Conservation (phyloP, 2,113 vertebrate genomes). For the Calyptomena viridis region DNA sequence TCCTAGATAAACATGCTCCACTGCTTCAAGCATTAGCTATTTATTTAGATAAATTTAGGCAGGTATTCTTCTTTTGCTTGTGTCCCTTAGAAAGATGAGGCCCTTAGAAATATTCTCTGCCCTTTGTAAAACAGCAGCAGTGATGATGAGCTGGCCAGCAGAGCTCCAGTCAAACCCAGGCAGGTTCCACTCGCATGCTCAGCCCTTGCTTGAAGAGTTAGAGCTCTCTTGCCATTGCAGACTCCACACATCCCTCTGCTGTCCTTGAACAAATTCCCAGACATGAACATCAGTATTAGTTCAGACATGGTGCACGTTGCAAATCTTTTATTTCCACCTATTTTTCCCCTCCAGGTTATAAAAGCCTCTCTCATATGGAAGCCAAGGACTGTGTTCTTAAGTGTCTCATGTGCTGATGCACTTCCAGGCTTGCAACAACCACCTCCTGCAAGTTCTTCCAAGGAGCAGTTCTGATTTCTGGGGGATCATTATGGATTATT, state of each 20-base stretch:
- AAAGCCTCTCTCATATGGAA: background rate
- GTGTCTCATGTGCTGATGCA: background rate
- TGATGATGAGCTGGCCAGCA: background rate
- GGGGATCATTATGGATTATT: background rate
- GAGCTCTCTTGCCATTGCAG: background rate
- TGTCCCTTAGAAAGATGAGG: background rate
- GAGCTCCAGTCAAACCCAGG: background rate
- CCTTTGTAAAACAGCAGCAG: background rate
- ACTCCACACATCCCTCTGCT: background rate
- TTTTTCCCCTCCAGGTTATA: background rate
- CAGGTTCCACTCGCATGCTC: background rate
- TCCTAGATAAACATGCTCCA: background rate
- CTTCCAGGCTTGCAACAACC: background rate
- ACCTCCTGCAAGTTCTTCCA: background rate
- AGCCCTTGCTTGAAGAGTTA: background rate
- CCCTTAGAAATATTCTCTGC: background rate
- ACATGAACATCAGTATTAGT: background rate
- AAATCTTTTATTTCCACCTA: background rate
- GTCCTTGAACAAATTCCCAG: background rate
- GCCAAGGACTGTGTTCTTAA: background rate
- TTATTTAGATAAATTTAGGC: background rate
- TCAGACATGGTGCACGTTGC: background rate
- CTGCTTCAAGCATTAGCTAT: background rate
- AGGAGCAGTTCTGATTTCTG: background rate
- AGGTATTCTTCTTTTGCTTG: background rate